A percentile compares a stretch with the other conserved stretches of the same genome.
Conservation (phyloP, 2,888 invertebrate genomes). For the Tridacna gigas region DNA sequence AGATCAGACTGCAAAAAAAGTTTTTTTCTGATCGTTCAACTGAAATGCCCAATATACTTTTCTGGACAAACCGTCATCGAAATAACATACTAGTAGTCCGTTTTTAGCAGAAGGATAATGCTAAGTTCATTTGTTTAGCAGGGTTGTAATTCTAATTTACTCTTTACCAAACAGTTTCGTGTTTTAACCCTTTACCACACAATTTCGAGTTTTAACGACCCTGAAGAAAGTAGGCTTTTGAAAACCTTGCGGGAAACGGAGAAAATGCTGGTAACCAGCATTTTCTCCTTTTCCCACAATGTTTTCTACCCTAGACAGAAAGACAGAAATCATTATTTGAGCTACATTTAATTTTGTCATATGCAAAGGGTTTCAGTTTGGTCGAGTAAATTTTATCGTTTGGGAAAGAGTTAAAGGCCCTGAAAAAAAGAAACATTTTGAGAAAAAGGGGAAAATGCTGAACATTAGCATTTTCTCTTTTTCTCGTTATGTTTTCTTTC, state of each 20-base stretch:
- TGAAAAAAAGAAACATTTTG: neutral
- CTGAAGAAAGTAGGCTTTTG: too few species aligned
- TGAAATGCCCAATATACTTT: too few species aligned
- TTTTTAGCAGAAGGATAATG: too few species aligned
- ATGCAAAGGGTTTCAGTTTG: neutral
- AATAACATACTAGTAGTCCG: too few species aligned
- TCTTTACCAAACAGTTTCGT: too few species aligned
- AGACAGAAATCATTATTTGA: neutral
- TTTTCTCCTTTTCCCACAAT: slow-evolving; percentile 12
- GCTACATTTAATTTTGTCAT: neutral
- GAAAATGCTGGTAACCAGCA: slow-evolving; percentile 1
- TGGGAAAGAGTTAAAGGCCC: neutral
- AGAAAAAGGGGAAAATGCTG: neutral
- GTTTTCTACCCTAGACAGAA: neutral
- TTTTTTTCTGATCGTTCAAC: too few species aligned
- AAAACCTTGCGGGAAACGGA: neutral
- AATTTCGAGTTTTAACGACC: neutral
- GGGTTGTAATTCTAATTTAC: too few species aligned
- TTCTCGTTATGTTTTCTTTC: neutral
- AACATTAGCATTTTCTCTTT: neutral
- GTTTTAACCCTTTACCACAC: neutral
- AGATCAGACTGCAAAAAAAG: too few species aligned
- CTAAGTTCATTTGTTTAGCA: too few species aligned
- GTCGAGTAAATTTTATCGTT: neutral
- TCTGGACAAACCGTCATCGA: too few species aligned